A percentile compares a stretch with the other conserved stretches of the same genome.
phyloP scores from a whole-genome alignment of 2,888 invertebrate genomes.

The Melieria crassipennis region DNA sequence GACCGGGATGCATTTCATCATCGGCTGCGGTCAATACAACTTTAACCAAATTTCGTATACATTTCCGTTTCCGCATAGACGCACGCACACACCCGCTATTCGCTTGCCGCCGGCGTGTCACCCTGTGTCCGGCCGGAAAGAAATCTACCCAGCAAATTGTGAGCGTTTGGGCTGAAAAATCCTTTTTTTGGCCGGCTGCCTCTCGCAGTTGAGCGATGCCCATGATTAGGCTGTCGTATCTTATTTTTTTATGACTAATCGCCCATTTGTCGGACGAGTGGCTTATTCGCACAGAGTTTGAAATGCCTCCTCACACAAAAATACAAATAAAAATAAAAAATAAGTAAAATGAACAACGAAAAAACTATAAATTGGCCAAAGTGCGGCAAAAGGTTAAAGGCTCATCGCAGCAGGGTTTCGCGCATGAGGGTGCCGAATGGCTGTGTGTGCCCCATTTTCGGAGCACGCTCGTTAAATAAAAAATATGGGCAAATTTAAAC shows the following conservation, averaged over 20 bases:
- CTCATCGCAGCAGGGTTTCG: too few relatives aligned
- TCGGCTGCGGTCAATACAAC: constrained; percentile 6
- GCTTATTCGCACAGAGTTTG: constrained; percentile 14
- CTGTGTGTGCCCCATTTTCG: too few relatives aligned
- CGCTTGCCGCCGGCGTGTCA: neutral
- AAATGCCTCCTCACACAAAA: neutral
- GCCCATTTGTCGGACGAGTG: constrained; percentile 42
- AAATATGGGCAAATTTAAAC: too few relatives aligned
- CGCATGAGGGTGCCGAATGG: too few relatives aligned
- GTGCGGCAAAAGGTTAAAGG: too few relatives aligned
- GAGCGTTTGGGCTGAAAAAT: neutral
- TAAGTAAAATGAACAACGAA: neutral
- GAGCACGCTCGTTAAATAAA: too few relatives aligned
- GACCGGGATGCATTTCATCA: too few relatives aligned
- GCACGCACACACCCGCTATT: neutral
- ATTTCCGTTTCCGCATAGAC: constrained; percentile 6
- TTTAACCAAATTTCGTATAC: constrained; percentile 7
- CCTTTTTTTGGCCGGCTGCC: neutral
- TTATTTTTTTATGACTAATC: constrained; percentile 41
- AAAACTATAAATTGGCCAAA: neutral
- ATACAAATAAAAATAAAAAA: neutral
- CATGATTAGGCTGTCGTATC: constrained; percentile 34
- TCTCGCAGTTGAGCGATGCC: constrained; percentile 21
- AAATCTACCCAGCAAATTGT: constrained; percentile 11
- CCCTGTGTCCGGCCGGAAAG: neutral